A percentile compares a stretch with the other conserved stretches of the same genome.
Evolutionary conservation across 2,113 vertebrate species (phyloP).

Genomic region (Galeopterus variegatus): DNA sequence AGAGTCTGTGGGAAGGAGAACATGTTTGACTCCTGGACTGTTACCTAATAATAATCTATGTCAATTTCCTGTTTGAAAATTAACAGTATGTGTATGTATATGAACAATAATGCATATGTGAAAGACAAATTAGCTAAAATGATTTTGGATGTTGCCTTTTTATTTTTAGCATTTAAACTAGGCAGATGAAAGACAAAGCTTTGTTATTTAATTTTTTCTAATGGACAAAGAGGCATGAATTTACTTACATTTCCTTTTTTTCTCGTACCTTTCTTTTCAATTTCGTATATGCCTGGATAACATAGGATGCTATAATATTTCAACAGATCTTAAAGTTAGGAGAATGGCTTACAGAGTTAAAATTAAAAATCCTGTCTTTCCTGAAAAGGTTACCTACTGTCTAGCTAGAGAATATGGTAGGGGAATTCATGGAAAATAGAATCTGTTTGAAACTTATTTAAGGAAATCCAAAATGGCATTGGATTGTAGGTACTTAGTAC

Average conservation of each 20-base stretch:
- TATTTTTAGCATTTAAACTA: constrained; percentile 63
- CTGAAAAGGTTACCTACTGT: constrained; percentile 44
- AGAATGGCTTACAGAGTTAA: constrained; percentile 59
- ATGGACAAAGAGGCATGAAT: neutral
- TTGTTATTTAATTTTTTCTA: constrained; percentile 57
- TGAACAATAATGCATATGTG: neutral
- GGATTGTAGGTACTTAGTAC: neutral
- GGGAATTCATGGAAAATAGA: constrained; percentile 15
- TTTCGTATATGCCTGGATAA: neutral
- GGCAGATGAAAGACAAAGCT: constrained; percentile 62
- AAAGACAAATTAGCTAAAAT: constrained; percentile 49
- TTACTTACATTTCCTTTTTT: constrained; percentile 2
- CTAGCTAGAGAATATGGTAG: constrained; percentile 33
- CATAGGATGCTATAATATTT: neutral
- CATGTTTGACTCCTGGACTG: neutral
- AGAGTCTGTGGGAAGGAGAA: neutral
- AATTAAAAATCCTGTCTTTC: constrained; percentile 50
- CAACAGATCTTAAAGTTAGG: constrained; percentile 58
- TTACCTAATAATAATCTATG: neutral
- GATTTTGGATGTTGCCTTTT: constrained; percentile 27
- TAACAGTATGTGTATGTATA: constrained; percentile 47
- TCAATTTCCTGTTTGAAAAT: constrained; percentile 59
- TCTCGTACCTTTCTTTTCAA: constrained; percentile 3
- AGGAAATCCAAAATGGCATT: constrained; percentile 20
- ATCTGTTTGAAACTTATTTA: constrained; percentile 51